Evolutionary conservation across 2,113 vertebrate genomes (phyloP), one percentile per base, ranked within the genome.

Genomic region (Labeo catla): DNA sequence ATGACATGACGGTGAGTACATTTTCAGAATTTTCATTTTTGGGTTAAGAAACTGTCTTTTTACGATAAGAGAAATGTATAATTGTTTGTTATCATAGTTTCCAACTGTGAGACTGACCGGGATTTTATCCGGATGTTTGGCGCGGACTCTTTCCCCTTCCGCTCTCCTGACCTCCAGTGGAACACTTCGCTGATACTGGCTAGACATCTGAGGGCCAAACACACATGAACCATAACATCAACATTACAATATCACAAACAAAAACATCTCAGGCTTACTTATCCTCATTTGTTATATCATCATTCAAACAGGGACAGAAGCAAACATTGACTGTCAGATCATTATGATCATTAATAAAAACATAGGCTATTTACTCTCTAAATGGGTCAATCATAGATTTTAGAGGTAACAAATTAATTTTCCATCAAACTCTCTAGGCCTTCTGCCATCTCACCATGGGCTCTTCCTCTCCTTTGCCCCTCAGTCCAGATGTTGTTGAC

Each of bases 81-180:
- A 28, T 28, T 28, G 39, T 15, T 81, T 49, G 15, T 70, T 70
- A 28, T 23, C 76, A 10, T 34, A 43, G 50, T 34, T 83, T 81
- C 65, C 11, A 63, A 23, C 19, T 6, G 28, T 36, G 28, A 84
- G 7, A 93, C 93, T 92, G 9, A 96, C 95, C 36, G 95, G 95
- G 89, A 96, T 95, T 86, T 96, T 96, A 91, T 96, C 94, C 2
- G 95, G 95, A 90, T 96, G 94, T 66, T 96, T 96, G 65, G 95
- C 91, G 47, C 95, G 93, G 45, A 96, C 94, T 88, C 93, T 89
- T 89, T 95, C 95, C 47, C 95, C 95, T 87, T 96, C 95, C 10
- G 93, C 93, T 93, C 93, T 95, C 92, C 95, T 94, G 86, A 95
- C 94, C 87, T 95, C 95, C 9, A 95, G 90, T 12, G 95, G 93